Conservation (phyloP, 2,113 vertebrate species). For the Phyllopteryx taeniolatus region DNA sequence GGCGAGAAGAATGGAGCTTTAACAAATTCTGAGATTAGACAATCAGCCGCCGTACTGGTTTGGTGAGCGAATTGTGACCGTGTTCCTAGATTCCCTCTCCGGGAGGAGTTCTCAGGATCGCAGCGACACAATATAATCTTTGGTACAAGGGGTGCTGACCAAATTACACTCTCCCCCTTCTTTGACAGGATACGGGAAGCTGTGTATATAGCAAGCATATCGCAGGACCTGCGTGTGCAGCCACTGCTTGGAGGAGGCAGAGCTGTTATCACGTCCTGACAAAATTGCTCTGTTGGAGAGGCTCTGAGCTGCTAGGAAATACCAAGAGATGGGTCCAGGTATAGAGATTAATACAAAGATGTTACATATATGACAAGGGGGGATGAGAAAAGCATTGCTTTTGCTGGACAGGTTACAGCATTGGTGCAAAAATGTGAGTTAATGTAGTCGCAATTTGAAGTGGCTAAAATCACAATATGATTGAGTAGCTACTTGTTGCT, state of each 20-base stretch:
- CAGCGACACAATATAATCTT: neutral
- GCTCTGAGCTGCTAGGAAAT: constrained; percentile 46
- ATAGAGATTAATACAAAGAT: constrained; percentile 40
- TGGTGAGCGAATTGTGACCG: neutral
- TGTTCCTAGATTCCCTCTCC: neutral
- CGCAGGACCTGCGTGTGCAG: constrained; percentile 21
- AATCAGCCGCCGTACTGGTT: neutral
- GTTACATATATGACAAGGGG: constrained; percentile 20
- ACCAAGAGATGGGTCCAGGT: constrained; percentile 25
- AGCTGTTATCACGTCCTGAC: constrained; percentile 42
- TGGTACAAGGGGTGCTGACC: constrained; percentile 10
- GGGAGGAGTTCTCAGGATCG: neutral
- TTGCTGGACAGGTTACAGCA: neutral
- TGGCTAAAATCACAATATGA: no score
- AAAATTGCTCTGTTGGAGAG: constrained; percentile 48
- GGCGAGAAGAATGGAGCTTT: neutral
- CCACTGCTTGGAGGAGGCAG: constrained; percentile 36
- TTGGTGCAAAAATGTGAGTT: neutral
- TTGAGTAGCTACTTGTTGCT: no score
- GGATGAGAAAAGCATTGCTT: constrained; percentile 30
- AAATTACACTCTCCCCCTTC: constrained; percentile 8
- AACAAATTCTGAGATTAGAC: constrained; percentile 3
- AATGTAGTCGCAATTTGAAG: no score
- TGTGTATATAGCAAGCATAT: constrained; percentile 3
- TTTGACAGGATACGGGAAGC: constrained; percentile 18